phyloP scores from a whole-genome alignment of 2,113 vertebrate species.

The Oncorhynchus gorbuscha region DNA sequence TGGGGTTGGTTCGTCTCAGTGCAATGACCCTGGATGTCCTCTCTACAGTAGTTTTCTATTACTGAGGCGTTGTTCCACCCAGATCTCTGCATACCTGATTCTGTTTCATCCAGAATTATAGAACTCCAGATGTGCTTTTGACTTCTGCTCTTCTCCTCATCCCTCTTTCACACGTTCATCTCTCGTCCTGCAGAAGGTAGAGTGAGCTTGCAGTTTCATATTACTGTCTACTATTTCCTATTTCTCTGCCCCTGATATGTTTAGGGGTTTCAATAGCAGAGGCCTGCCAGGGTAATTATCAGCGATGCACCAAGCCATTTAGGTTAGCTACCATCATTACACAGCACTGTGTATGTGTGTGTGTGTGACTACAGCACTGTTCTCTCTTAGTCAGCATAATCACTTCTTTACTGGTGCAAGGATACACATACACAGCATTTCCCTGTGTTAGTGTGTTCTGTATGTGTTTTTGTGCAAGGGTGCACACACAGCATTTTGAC shows the following conservation, averaged over 20 bases:
- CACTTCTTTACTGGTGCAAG: slow-evolving; percentile 62
- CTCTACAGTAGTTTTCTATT: no score
- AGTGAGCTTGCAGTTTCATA: no score
- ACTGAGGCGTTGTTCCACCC: no score
- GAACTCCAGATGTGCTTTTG: no score
- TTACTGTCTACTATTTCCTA: background rate
- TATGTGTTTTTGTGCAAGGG: no score
- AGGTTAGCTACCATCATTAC: slow-evolving; percentile 44
- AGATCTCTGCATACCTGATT: no score
- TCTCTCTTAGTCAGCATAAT: slow-evolving; percentile 66
- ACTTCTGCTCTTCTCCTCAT: no score
- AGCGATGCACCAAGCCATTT: background rate
- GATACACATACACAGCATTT: slow-evolving; percentile 57
- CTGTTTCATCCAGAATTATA: no score
- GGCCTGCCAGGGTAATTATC: slow-evolving; percentile 57
- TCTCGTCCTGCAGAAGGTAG: background rate
- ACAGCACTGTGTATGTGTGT: slow-evolving; percentile 9
- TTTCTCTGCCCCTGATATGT: slow-evolving; percentile 15
- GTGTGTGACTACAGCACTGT: background rate
- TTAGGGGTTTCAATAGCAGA: slow-evolving; percentile 53
- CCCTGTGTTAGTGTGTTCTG: background rate
- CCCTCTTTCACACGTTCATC: no score
- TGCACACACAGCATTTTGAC: no score
- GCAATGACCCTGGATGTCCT: no score
- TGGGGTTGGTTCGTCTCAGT: background rate